Conservation (phyloP, 2,797 vertebrate genomes). For the Brachymystax lenok region DNA sequence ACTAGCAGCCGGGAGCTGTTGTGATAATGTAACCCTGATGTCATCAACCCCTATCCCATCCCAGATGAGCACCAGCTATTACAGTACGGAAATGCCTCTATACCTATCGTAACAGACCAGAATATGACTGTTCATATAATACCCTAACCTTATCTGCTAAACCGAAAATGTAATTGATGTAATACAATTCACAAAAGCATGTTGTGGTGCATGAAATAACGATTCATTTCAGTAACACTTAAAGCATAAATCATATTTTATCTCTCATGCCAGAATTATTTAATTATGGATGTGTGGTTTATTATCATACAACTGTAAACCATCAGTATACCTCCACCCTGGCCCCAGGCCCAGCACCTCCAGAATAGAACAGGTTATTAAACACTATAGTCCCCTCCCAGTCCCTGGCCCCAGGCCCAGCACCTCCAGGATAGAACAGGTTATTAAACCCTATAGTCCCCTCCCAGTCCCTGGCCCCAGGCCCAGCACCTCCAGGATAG, state of each 20-base stretch:
- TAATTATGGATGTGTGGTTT: constrained; percentile 70
- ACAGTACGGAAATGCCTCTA: too few relatives aligned
- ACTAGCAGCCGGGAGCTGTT: too few relatives aligned
- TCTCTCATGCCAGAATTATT: constrained; percentile 62
- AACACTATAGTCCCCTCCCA: too few relatives aligned
- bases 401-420: constrained; percentile 9
- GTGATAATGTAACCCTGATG: too few relatives aligned
- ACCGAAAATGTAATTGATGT: not conserved
- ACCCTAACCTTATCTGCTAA: not conserved
- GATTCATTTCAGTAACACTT: constrained; percentile 40
- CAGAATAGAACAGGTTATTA: too few relatives aligned
- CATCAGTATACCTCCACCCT: constrained; percentile 59
- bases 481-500: too few relatives aligned
- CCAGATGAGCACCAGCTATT: too few relatives aligned
- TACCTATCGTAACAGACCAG: not conserved
- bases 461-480: constrained; percentile 52
- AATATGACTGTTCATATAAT: not conserved
- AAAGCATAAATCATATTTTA: constrained; percentile 42
- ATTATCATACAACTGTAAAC: constrained; percentile 73
- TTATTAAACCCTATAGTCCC: constrained; percentile 16
- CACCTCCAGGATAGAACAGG: constrained; percentile 63
- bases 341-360: constrained; percentile 36
- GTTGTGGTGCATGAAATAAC: not conserved
- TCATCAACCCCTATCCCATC: too few relatives aligned
- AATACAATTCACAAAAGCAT: not conserved